Evolutionary conservation across 2,113 vertebrate genomes (phyloP), one percentile per base, ranked within the genome.

Genomic region (Pelecanoides urinatrix): DNA sequence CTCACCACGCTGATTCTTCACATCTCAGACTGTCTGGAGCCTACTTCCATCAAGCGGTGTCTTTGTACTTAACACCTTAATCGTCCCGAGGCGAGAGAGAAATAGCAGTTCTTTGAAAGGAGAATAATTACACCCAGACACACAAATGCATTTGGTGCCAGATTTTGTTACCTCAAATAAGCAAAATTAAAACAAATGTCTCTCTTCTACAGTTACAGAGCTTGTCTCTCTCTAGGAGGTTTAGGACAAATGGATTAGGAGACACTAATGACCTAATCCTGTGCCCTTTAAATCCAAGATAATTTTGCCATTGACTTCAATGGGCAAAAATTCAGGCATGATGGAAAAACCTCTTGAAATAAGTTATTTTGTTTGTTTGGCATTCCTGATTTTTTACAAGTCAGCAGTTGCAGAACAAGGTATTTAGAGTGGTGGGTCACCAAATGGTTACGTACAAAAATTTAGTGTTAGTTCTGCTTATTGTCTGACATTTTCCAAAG

Each of bases 11-110:
- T 94, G 93, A 58, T 94, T 95, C 97, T 96, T 97, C 96, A 83
- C 97, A 96, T 90, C 91, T 98, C 98, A 98, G 98, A 98, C 98
- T 98, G 97, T 98, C 98, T 98, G 98, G 98, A 98, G 98, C 98
- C 98, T 96, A 91, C 80, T 97, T 97, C 96, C 96, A 98, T 98
- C 97, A 97, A 92, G 81, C 29, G 27, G 56, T 73, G 93, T 94
- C 97, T 97, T 96, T 97, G 97, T 97, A 98, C 94, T 98, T 98
- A 98, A 97, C 98, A 98, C 98, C 97, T 98, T 98, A 98, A 98
- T 98, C 96, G 88, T 96, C 97, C 97, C 95, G 93, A 94, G 94
- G 96, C 59, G 27, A 75, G 91, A 92, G 81, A 85, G 95, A 97
- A 98, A 97, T 86, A 94, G 96, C 94, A 94, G 94, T 84, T 95